Base-by-base conservation (phyloP, 1,140 invertebrate species). In the Drosophila novamexicana region DNA sequence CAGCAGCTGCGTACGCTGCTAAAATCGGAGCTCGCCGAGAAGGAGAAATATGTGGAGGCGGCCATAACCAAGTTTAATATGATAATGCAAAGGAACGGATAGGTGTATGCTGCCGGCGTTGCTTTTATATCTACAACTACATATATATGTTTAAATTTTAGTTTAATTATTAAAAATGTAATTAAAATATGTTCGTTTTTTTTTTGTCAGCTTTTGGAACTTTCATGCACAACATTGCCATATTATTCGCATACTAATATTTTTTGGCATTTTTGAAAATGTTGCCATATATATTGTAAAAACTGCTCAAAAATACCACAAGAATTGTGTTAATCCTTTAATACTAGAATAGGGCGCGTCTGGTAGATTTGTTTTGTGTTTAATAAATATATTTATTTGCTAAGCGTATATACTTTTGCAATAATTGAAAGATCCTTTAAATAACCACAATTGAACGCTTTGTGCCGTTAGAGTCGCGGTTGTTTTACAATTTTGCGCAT, bases 1-100 rank as follows among this genome's bases (percentile, higher is more conserved):
- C 93, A 94, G 71, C 93, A 94, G 77, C 90, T 95, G 56, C 94
- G 95, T 37, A 94, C 94, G 52, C 91, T 94, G 65, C 93, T 95
- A 66, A 95, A 95, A 65, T 94, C 94, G 75, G 93, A 94, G 6
- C 77, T 95, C 52, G 92, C 79, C 57, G 91, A 93, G 77, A 93
- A 93, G 50, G 94, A 94, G 36, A 91, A 91, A 68, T 92, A 79
- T 66, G 90, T 91, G 0, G 22, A 40, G 6, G 76, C 81, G 36
- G 83, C 83, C 37, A 65, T 88, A 36, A 36, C 44, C 14, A 88
- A 83, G 50, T 86, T 86, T 34, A 86, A 86, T 69, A 50, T 45
- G 7, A 56, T 75, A 6, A 45, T 75, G 53, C 52, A 70, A 40
- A 59, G 58, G 34, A 32, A 59, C 22, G 4, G 8, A 9, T 58